Evolutionary conservation across 1,140 invertebrate genomes (phyloP).

Genomic region (Drosophila ambigua): DNA sequence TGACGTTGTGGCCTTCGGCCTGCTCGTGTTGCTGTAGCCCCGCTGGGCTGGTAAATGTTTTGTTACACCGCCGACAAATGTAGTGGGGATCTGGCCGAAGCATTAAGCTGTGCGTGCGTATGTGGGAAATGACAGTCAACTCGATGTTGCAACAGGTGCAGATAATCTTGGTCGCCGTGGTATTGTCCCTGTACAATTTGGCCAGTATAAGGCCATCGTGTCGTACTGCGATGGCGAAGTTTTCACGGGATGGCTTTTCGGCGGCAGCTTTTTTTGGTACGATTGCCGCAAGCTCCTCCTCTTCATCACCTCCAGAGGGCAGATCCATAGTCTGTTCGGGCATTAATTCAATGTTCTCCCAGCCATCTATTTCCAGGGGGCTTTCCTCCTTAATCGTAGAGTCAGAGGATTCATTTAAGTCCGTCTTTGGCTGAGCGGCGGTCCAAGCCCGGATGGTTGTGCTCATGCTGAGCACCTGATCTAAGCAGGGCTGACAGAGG

Average conservation of each 20-base stretch:
- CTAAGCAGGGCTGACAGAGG: constrained; percentile 17
- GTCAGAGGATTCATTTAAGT: neutral
- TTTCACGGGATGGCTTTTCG: neutral
- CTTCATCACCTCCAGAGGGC: neutral
- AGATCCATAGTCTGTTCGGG: neutral
- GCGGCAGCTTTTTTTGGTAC: too few species aligned
- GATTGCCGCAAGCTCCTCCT: too few species aligned
- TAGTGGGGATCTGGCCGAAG: constrained; percentile 2
- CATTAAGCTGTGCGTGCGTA: constrained; percentile 6
- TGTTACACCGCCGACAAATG: constrained; percentile 14
- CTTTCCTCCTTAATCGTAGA: neutral
- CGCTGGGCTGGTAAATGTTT: neutral
- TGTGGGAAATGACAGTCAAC: constrained; percentile 6
- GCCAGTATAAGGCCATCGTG: constrained; percentile 13
- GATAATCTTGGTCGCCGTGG: constrained; percentile 8
- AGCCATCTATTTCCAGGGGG: constrained; percentile 33
- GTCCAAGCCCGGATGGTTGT: constrained; percentile 12
- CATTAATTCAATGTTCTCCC: constrained; percentile 1
- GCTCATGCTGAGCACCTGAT: neutral
- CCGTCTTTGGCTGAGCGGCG: neutral
- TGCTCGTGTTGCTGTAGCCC: neutral
- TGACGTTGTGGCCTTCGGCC: neutral
- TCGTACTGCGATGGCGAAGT: constrained; percentile 17
- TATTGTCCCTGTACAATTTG: constrained; percentile 15
- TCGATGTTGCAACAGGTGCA: constrained; percentile 24